Conservation (phyloP, 2,113 vertebrate genomes). For the Anarhynchus alexandrinus region DNA sequence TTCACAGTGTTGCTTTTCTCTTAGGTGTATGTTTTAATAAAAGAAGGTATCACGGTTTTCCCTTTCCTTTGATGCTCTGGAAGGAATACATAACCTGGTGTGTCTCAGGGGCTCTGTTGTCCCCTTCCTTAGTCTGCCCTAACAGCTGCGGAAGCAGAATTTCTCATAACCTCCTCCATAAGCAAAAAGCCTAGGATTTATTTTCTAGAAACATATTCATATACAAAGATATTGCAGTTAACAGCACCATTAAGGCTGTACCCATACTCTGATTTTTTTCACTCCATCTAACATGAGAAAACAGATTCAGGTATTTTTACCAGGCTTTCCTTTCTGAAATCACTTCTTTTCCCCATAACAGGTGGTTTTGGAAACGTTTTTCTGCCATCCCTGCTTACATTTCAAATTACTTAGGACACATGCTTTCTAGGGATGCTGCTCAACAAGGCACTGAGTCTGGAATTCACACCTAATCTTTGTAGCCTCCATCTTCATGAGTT, state of each 20-base stretch:
- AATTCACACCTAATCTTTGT: background rate
- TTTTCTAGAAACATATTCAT: background rate
- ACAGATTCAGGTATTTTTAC: background rate
- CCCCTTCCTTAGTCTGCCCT: background rate
- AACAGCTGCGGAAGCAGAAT: background rate
- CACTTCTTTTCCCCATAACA: background rate
- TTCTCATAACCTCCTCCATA: background rate
- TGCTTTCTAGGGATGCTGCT: background rate
- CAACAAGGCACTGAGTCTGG: background rate
- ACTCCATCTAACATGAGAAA: background rate
- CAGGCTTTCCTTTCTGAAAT: background rate
- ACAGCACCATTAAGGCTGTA: background rate
- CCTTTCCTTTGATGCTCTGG: background rate
- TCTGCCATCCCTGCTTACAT: background rate
- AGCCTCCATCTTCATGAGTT: background rate
- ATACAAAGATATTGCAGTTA: background rate
- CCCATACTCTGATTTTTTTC: background rate
- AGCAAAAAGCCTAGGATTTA: background rate
- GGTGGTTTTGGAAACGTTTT: background rate
- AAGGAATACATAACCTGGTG: accelerated
- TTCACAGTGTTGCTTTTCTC: background rate
- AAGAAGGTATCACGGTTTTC: background rate
- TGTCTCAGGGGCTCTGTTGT: background rate
- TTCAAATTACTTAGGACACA: background rate
- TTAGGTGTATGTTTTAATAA: background rate